Base-by-base conservation (phyloP, 2,888 invertebrate species). In the Crocallis elinguaria region DNA sequence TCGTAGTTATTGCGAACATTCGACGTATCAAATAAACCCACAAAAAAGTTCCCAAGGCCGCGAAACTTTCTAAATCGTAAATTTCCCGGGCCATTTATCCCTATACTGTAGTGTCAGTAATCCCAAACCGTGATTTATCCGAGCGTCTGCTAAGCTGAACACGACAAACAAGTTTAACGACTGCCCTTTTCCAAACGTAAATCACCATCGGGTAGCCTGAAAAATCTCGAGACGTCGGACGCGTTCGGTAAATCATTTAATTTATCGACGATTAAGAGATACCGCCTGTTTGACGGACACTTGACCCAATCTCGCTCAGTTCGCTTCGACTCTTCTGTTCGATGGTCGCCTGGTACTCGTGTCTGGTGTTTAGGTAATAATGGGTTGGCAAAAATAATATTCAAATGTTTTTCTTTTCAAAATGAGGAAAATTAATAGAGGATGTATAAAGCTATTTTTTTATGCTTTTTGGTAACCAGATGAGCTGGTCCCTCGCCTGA, bases 91-190 rank as follows among this genome's bases (percentile, higher is more conserved):
- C 48, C 48, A 43, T 53, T 53, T 42, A 48, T 48, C 32, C 38
- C 17, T n/a, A 44, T 37, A 38, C 16, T 33, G 48, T 53, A 55
- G 58, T 50, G 52, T 49, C 50, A 39, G 56, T 58, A 58, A 61
- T 61, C 56, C 54, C 44, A 23, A 8, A 11, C 38, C 37, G 32
- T 56, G 62, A 62, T 62, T 62, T 62, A 62, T 62, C 50, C 29
- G 42, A 41, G 43, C 38, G 48, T 43, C 55, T 57, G 57, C 37
- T 45, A 39, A 38, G 38, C 41, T 35, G 29, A 30, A 16, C 35
- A 33, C 52, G 52, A 48, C 55, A 44, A 57, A 57, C 58, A 50
- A 50, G 38, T 56, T 52, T 50, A 49, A 52, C 57, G 49, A 37
- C 57, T 51, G 48, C 25, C 46, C 41, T 43, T 17, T 27, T n/a